Conservation (phyloP, 2,113 vertebrate species). For the Helogale parvula region DNA sequence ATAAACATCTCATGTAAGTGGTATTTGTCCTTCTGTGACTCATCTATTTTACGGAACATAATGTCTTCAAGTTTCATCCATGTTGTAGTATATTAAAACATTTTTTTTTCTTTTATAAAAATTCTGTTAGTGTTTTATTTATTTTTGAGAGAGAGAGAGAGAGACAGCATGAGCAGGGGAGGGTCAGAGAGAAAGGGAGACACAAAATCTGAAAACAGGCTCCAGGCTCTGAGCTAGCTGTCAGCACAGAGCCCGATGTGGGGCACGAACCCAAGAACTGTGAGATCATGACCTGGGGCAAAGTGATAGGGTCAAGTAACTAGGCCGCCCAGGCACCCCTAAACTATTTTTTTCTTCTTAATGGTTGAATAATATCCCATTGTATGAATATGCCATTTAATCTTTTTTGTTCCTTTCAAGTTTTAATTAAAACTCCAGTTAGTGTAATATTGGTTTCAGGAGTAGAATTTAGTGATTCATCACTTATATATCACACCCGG, state of each 20-base stretch:
- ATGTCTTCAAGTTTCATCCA: neutral
- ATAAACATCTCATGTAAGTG: neutral
- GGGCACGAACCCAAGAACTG: no score
- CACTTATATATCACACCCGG: neutral
- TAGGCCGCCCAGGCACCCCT: no score
- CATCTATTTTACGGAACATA: neutral
- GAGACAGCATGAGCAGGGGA: no score
- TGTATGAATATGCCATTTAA: neutral
- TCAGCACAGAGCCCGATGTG: no score
- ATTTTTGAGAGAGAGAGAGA: no score
- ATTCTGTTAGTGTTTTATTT: no score
- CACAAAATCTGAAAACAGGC: no score
- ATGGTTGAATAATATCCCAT: neutral
- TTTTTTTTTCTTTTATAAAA: neutral
- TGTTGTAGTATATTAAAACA: neutral
- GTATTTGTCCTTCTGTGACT: neutral
- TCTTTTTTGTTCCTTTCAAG: neutral
- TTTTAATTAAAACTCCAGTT: neutral
- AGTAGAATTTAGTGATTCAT: neutral
- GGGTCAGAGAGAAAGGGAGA: no score
- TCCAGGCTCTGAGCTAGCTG: no score
- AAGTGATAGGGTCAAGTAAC: no score
- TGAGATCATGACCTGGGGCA: no score
- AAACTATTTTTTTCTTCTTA: neutral
- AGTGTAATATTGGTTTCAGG: neutral